Percentiles rank a stretch among this genome's conserved stretches.
Evolutionary conservation across 2,888 invertebrate species (phyloP).

Genomic region (Baronia brevicornis): DNA sequence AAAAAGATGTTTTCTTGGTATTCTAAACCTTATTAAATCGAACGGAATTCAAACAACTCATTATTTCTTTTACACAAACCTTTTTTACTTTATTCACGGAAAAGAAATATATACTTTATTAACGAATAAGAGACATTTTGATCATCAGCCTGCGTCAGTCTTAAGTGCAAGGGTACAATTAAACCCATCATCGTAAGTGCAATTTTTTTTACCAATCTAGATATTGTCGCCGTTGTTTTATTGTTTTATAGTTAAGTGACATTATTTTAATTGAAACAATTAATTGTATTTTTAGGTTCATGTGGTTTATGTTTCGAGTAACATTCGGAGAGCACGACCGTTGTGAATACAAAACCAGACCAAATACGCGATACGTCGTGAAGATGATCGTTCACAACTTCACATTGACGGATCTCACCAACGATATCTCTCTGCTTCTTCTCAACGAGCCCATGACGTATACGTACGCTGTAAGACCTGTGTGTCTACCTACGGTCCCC

Average conservation of each 20-base stretch:
- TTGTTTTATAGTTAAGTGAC: constrained; percentile 9
- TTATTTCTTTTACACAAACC: too few relatives aligned
- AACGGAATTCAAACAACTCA: too few relatives aligned
- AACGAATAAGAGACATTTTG: too few relatives aligned
- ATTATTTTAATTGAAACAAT: too few relatives aligned
- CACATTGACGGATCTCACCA: constrained; percentile 86
- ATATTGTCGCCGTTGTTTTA: constrained; percentile 7
- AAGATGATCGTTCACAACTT: constrained; percentile 86
- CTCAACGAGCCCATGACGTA: constrained; percentile 86
- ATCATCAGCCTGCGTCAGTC: too few relatives aligned
- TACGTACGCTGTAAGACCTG: constrained; percentile 84
- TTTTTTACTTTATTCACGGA: too few relatives aligned
- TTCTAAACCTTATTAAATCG: too few relatives aligned
- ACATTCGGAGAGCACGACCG: constrained; percentile 91
- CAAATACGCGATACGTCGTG: constrained; percentile 83
- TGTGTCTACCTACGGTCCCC: constrained; percentile 81
- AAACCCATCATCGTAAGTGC: too few relatives aligned
- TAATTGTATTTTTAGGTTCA: constrained; percentile 80
- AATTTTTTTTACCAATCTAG: constrained; percentile 12
- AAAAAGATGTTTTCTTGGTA: too few relatives aligned
- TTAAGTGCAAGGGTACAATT: too few relatives aligned
- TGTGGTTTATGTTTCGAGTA: constrained; percentile 93
- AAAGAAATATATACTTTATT: too few relatives aligned
- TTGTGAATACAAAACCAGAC: constrained; percentile 78
- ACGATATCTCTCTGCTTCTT: constrained; percentile 87